Evolutionary conservation across 2,113 vertebrate genomes (phyloP).

Genomic region (Laticauda laticaudata): DNA sequence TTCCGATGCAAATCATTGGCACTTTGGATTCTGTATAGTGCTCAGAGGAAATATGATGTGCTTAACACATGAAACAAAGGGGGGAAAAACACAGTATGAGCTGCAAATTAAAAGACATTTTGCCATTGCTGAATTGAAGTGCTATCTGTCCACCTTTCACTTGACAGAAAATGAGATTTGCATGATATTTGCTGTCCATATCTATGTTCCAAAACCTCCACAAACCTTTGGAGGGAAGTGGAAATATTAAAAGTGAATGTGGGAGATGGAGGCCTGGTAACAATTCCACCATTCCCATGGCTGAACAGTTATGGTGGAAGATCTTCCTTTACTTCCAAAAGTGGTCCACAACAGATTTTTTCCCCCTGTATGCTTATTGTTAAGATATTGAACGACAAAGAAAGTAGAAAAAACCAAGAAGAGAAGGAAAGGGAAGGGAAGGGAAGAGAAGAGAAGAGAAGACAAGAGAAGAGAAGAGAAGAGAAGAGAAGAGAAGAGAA

Average conservation of each 20-base stretch:
- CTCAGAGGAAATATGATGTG: constrained; percentile 23
- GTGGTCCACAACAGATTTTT: background rate
- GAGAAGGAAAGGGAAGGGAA: too few species aligned
- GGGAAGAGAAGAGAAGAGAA: too few species aligned
- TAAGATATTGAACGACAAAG: background rate
- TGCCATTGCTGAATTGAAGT: background rate
- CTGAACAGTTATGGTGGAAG: background rate
- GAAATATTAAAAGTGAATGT: background rate
- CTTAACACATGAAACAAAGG: background rate
- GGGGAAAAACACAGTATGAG: background rate
- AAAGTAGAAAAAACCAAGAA: background rate
- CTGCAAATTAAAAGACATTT: background rate
- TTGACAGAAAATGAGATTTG: background rate
- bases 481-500: too few species aligned
- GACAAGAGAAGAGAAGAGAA: too few species aligned
- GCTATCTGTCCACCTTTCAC: background rate
- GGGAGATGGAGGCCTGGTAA: background rate
- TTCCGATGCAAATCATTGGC: background rate
- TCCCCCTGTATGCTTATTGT: background rate
- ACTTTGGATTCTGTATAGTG: accelerated
- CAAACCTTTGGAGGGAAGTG: background rate
- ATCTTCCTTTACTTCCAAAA: background rate
- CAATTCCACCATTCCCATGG: background rate
- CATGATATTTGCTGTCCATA: background rate
- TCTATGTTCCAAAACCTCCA: background rate